A percentile compares a stretch with the other conserved stretches of the same genome.
Conservation (phyloP, 2,797 vertebrate species). For the Erethizon dorsatum region DNA sequence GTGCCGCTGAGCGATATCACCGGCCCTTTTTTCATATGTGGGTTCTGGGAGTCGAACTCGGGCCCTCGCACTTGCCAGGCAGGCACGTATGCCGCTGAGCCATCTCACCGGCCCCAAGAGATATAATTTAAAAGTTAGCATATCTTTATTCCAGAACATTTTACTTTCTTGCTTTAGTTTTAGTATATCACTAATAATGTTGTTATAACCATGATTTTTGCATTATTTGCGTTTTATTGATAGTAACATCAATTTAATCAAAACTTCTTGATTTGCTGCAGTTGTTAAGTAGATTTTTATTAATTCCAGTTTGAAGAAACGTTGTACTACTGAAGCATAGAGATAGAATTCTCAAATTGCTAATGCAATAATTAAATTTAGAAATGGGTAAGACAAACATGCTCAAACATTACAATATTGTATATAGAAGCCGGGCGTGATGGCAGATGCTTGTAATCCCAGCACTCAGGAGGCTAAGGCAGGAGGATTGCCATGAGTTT, state of each 20-base stretch:
- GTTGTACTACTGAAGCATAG: not conserved
- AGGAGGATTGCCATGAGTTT: not conserved
- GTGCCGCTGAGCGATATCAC: too few relatives aligned
- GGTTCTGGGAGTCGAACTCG: too few relatives aligned
- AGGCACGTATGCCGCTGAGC: too few relatives aligned
- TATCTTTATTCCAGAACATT: not conserved
- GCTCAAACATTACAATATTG: conserved; percentile 19
- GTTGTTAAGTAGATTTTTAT: conserved; percentile 58
- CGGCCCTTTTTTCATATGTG: too few relatives aligned
- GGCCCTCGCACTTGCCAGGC: too few relatives aligned
- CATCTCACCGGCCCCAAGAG: not conserved
- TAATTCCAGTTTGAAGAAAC: conserved; percentile 35
- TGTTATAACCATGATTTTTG: conserved; percentile 25
- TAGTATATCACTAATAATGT: not conserved
- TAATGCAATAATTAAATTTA: not conserved
- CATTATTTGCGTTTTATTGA: conserved; percentile 17
- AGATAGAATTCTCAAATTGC: conserved; percentile 33
- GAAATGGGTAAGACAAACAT: not conserved
- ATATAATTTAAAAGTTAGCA: conserved; percentile 14
- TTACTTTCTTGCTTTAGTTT: not conserved
- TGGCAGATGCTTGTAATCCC: not conserved
- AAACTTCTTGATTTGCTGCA: not conserved
- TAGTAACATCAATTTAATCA: conserved; percentile 31
- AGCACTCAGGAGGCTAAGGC: not conserved
- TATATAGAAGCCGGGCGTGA: not conserved